phyloP scores from a whole-genome alignment of 2,797 vertebrate species.

The Brotula barbata region DNA sequence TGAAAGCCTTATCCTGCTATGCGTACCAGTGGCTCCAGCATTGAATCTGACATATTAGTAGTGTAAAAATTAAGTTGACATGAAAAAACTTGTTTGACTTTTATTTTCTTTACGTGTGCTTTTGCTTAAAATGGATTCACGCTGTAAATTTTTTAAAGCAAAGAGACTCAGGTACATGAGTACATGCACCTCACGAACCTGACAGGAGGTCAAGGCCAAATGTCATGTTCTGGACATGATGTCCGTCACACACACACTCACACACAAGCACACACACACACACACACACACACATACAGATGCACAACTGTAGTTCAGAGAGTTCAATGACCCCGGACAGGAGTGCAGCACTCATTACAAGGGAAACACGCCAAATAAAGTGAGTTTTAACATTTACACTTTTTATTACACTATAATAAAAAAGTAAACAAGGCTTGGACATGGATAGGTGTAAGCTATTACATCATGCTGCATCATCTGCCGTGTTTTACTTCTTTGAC shows the following conservation, averaged over 20 bases:
- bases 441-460: slow-evolving; percentile 23
- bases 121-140: too few relatives aligned
- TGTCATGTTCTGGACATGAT: slow-evolving; percentile 36
- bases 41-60: too few relatives aligned
- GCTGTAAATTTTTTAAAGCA: too few relatives aligned
- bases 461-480: slow-evolving; percentile 39
- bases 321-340: slow-evolving; percentile 54
- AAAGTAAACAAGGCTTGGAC: not conserved
- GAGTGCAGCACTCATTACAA: slow-evolving; percentile 21
- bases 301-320: not conserved
- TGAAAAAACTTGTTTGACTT: too few relatives aligned
- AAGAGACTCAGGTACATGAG: too few relatives aligned
- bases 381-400: too few relatives aligned
- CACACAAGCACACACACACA: not conserved
- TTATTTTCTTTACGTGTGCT: too few relatives aligned
- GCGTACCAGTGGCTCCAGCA: too few relatives aligned
- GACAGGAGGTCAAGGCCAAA: slow-evolving; percentile 59
- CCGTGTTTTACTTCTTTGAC: slow-evolving; percentile 24
- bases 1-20: too few relatives aligned
- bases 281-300: too few relatives aligned
- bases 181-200: too few relatives aligned
- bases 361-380: slow-evolving; percentile 1
- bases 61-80: too few relatives aligned
- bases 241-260: slow-evolving; percentile 27
- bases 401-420: not conserved